Conservation (phyloP, 2,888 invertebrate species). For the Drosophila neotestacea region DNA sequence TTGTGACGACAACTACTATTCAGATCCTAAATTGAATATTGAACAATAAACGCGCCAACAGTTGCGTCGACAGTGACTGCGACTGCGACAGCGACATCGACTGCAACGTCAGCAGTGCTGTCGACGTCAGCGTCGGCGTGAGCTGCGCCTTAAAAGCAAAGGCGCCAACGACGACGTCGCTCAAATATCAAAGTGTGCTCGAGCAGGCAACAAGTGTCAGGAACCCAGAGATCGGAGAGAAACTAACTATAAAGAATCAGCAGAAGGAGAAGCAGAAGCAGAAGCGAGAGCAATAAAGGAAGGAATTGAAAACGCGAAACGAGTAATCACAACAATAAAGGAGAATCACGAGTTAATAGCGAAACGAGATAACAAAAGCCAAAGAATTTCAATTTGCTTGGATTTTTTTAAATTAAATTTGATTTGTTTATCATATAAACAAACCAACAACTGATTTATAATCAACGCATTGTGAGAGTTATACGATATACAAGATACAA, state of each 20-base stretch:
- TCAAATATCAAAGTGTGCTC: conserved; percentile 62
- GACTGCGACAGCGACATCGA: conserved; percentile 5
- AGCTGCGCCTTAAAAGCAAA: conserved; percentile 55
- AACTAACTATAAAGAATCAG: background rate
- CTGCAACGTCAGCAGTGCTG: background rate
- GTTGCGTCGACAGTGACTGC: background rate
- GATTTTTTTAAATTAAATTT: conserved; percentile 42
- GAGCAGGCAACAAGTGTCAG: conserved; percentile 52
- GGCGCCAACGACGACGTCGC: conserved; percentile 24
- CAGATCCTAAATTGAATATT: conserved; percentile 64
- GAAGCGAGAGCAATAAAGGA: background rate
- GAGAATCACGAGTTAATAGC: conserved; percentile 19
- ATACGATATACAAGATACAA: background rate
- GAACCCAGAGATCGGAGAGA: background rate
- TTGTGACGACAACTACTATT: conserved; percentile 15
- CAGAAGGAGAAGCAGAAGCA: background rate
- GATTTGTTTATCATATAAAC: conserved; percentile 36
- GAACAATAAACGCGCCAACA: conserved; percentile 55
- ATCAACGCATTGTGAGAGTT: conserved; percentile 21
- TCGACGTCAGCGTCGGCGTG: conserved; percentile 10
- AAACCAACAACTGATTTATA: conserved; percentile 17
- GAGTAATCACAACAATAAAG: conserved; percentile 30
- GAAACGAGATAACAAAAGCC: conserved; percentile 62
- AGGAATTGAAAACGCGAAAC: conserved; percentile 33
- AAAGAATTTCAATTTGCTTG: conserved; percentile 45